Evolutionary conservation across 2,113 vertebrate species (phyloP), one percentile per base, ranked within the genome.

Genomic region (Panthera leo): DNA sequence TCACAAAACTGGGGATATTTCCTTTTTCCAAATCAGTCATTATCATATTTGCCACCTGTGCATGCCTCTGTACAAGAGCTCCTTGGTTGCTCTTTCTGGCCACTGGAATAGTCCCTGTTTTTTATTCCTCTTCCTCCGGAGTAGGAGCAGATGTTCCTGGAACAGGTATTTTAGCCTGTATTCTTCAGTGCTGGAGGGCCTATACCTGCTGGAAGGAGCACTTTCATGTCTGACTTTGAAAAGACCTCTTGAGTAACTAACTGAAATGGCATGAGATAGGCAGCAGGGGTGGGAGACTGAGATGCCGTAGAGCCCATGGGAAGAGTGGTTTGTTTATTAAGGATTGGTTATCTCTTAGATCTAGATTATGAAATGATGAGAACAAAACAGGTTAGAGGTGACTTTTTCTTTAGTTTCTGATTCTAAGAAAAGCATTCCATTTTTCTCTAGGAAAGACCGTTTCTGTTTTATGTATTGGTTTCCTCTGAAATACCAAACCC

Each of bases 331-430:
- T 73, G 39, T 79, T 91, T 88, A 82, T 94, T 51, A 96, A 86
- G 63, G 51, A 39, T 1, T 87, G 63, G 23, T 78, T 82, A 27
- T 70, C 67, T 93, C 39, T 90, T 87, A 70, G 63, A 51, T 89
- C 71, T n/a, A 75, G n/a, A 85, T 65, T 93, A 63, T 51, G 68
- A 96, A 63, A 87, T 45, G 2, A 55, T 87, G 76, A 86, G 51
- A 36, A 79, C 53, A 3, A 70, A 94, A 76, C 21, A 90, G 48
- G 70, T 70, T 71, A 75, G 27, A 82, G 65, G n/a, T 89, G 29
- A 75, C 42, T 87, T 91, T 94, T 93, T 90, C 48, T 94, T 92
- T 63, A 61, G 31, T 85, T 89, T 92, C 71, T 84, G 48, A 65
- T 88, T 82, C 76, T 36, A 58, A 90, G 58, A 70, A 68, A 78